Evolutionary conservation across 2,113 vertebrate species (phyloP), one percentile per base, ranked within the genome.

Genomic region (Neopipo cinnamomea): DNA sequence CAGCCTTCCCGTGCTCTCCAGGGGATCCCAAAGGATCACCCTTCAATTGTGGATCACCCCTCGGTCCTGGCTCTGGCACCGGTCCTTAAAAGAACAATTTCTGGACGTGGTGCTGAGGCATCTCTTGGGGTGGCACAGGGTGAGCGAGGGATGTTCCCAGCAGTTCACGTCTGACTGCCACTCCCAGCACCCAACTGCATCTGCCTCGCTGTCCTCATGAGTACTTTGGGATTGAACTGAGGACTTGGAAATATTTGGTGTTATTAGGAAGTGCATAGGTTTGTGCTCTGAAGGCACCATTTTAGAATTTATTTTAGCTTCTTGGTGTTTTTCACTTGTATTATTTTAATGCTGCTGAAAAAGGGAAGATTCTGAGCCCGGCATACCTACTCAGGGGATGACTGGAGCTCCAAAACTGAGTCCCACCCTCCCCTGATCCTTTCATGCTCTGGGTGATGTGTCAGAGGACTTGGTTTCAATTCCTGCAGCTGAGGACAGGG

Each of bases 1-100:
- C 96, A 92, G 16, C 94, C 85, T 30, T 68, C 89, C 3, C 76
- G 21, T 5, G 41, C 95, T 18, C 94, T 79, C 89, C 97, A 94
- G 50, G 70, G 91, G 6, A 46, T 96, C 8, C 86, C 96, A 4
- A 53, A 89, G 3, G 97, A 95, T 20, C 97, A 53, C 14, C 27
- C 82, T 2, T 27, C 93, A 42, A 7, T 96, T 15, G 41, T 42
- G 3, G 97, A 95, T 20, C 97, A 52, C 14, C 27, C 82, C 2
- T 27, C 93, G 39, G 9, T 96, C 15, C 65, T 83, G 73, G 71
- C 94, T 25, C 95, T 96, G 21, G 92, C 96, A 5, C 39, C 96
- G 30, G 72, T 97, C 72, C 96, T 96, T 10, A 74, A 58, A 25
- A 88, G 96, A 37, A 39, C 80, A 21, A 59, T 84, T 10, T 96